Evolutionary conservation across 2,888 invertebrate genomes (phyloP), one percentile per base, ranked within the genome.

Genomic region (Leptopilina drosophilae): DNA sequence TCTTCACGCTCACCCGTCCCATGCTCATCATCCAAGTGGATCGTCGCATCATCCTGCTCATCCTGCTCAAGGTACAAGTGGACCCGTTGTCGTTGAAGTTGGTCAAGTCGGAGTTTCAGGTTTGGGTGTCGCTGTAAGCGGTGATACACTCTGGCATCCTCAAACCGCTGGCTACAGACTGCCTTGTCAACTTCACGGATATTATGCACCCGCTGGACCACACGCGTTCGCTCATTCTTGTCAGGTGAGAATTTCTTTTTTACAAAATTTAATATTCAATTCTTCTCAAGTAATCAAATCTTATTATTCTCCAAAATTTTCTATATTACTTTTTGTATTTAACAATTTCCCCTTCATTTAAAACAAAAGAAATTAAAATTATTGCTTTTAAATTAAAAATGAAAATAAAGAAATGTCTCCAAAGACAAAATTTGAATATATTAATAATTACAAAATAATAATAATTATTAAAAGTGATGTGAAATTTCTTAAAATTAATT

Each of bases 181-280:
- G 76, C 89, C 91, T 3, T 91, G 91, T 79, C 90, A 91, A 80
- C 85, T 91, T 75, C 91, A 91, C 67, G 88, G 90, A n/a, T 88
- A 91, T 75, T 91, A 91, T 80, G 84, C 91, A 40, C 89, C 91
- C 14, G 86, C 90, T 14, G 89, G 90, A 53, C 85, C 90, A 49
- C 90, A 91, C 56, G 88, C 91, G 76, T 91, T 91, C 80, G 89
- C 91, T 77, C 91, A 91, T 76, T 89, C 91, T 53, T 92, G 91
- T 83, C 91, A 91, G 89, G 91, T 91, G 85, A 86, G 79, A n/a
- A 66, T 12, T 15, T 20, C 20, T 20, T 20, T 20, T 20, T 20
- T 20, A 20, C 20, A 20, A 20, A 20, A 20, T 20, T 20, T 1
- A 20, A 20, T 20, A 20, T 20, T 20, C 20, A 20, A 20, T 20